Percentiles rank a stretch among this genome's conserved stretches.
These are phyloP conservation scores for Cervus canadensis DNA, from an alignment of 2,113 vertebrate species.

Conservation along the genomic window DNA sequence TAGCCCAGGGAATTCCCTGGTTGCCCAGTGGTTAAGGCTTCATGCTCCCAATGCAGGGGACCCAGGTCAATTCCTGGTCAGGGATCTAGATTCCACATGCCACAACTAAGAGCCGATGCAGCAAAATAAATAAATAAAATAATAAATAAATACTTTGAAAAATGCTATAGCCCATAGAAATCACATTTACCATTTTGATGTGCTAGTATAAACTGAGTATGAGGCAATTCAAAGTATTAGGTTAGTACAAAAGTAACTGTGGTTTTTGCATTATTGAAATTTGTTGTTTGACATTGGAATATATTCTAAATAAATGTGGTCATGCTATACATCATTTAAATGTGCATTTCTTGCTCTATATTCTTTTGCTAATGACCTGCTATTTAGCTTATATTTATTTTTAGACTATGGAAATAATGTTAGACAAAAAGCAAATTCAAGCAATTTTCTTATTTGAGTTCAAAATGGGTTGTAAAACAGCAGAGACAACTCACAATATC, in stretches of 20 bases:
- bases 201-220: background rate
- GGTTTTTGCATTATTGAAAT: background rate
- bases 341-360: background rate
- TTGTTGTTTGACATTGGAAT: background rate
- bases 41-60: background rate
- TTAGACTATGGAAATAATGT: background rate
- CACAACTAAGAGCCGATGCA: fast-evolving
- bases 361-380: background rate
- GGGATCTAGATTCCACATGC: background rate
- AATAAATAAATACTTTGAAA: background rate
- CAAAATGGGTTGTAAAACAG: background rate
- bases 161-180: background rate
- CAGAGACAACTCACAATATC: background rate
- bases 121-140: background rate
- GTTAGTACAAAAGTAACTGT: background rate
- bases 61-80: background rate
- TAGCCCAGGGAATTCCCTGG: background rate
- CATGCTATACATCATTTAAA: background rate
- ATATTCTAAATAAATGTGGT: background rate
- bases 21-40: background rate
- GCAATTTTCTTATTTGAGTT: background rate
- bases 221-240: background rate
- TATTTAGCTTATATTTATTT: background rate
- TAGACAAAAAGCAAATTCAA: background rate
- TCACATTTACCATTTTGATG: background rate